Evolutionary conservation across 2,797 vertebrate genomes (phyloP).

Genomic region (Eidolon dupreanum): DNA sequence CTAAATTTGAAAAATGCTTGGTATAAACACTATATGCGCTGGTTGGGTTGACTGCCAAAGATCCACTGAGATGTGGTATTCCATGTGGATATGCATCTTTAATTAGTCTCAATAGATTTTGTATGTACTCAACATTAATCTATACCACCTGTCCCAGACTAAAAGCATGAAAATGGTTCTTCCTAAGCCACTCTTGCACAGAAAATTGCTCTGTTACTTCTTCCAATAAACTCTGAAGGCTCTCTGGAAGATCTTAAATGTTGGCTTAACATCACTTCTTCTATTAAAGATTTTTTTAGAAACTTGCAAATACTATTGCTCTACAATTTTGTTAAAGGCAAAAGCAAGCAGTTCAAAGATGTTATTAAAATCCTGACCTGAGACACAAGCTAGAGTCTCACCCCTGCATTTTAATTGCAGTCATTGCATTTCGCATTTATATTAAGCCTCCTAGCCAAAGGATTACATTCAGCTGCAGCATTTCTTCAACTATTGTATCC

Average conservation of each 20-base stretch:
- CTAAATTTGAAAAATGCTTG: conserved; percentile 69
- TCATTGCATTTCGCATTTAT: conserved; percentile 20
- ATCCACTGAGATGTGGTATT: conserved; percentile 51
- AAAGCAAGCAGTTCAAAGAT: conserved; percentile 57
- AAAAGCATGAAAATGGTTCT: conserved; percentile 56
- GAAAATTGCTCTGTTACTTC: conserved; percentile 29
- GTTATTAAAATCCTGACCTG: conserved; percentile 68
- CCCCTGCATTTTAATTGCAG: conserved; percentile 57
- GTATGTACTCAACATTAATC: conserved; percentile 74
- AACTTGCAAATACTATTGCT: conserved; percentile 51
- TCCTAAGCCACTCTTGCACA: conserved; percentile 29
- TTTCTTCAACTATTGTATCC: conserved; percentile 26
- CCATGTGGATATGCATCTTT: conserved; percentile 71
- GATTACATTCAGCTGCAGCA: conserved; percentile 1
- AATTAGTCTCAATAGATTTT: conserved; percentile 75
- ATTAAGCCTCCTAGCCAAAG: conserved; percentile 17
- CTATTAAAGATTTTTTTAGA: conserved; percentile 41
- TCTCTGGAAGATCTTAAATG: conserved; percentile 60
- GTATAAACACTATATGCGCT: conserved; percentile 66
- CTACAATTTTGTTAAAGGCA: conserved; percentile 58
- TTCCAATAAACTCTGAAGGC: conserved; percentile 58
- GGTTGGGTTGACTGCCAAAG: conserved; percentile 66
- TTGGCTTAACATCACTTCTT: conserved; percentile 48
- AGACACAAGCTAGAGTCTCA: conserved; percentile 47
- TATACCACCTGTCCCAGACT: conserved; percentile 64